Evolutionary conservation across 1,140 invertebrate species (phyloP), one percentile per base, ranked within the genome.

Genomic region (Melipona quadrifasciata): DNA sequence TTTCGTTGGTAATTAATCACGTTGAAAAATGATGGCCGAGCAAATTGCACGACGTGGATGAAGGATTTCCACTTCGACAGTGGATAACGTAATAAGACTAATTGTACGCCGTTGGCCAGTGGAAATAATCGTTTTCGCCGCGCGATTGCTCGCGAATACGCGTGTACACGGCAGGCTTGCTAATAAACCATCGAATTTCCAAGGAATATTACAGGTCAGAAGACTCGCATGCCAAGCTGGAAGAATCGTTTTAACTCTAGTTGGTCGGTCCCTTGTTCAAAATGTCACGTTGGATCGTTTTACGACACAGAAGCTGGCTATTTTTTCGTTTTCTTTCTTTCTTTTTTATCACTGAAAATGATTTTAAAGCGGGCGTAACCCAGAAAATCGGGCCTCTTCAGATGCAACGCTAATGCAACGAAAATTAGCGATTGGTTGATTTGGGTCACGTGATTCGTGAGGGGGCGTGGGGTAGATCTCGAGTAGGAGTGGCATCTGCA

Each of bases 101-200:
- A 88, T 88, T 88, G 85, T 80, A 75, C 21, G 31, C 64, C 51
- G 51, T 27, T 39, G 34, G 72, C 31, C 86, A 53, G 21, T 76
- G 83, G 83, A 76, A 88, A 76, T 89, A 88, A 89, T 89, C 85
- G 61, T 24, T 82, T 57, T 57, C 80, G 70, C 24, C 51, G 80
- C 31, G 55, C 76, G 70, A 74, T 65, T 47, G 39, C 27, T 61
- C 78, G 61, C 68, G 68, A 88, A 85, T 68, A 51, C 31, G 72
- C 74, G 51, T 55, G 31, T 74, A 53, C 51, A 68, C 67, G 67
- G n/a, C 51, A 57, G 24, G 47, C n/a, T 77, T 81, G 57, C 61
- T 82, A 86, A 88, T 80, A 85, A 85, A 51, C 74, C 58, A 61
- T 21, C 65, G 70, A 85, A 82, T 87, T 82, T 88, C 47, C 73